These are phyloP conservation scores for Pilophorus perplexus DNA, from an alignment of 2,888 invertebrate species.

Conservation along the genomic window DNA sequence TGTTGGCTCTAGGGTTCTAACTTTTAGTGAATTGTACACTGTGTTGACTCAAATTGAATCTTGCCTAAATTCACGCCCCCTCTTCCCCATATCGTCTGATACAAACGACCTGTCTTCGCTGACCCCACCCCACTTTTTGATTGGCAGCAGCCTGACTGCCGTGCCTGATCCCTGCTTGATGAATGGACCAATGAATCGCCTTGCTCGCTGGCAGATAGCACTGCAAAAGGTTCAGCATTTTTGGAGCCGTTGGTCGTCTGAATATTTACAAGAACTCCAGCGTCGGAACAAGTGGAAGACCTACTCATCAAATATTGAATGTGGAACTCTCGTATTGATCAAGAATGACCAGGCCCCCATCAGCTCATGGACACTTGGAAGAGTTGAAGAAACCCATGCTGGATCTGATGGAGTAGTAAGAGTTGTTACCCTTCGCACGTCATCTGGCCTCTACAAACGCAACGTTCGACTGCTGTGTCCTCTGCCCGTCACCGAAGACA, in stretches of 20 bases:
- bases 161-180: slow-evolving; percentile 18
- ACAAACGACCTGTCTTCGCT: slow-evolving; percentile 24
- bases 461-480: slow-evolving; percentile 23
- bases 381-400: background rate
- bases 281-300: slow-evolving; percentile 8
- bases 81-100: slow-evolving; percentile 18
- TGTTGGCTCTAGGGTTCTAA: background rate
- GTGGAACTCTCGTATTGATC: slow-evolving; percentile 15
- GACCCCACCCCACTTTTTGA: slow-evolving; percentile 30
- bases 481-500: slow-evolving; percentile 14
- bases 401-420: background rate
- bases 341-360: slow-evolving; percentile 26
- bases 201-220: slow-evolving; percentile 16
- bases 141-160: slow-evolving; percentile 16
- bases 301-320: background rate
- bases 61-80: background rate
- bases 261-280: slow-evolving; percentile 11
- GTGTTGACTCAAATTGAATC: slow-evolving; percentile 31
- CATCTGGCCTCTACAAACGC: background rate
- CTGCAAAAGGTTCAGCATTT: slow-evolving; percentile 24
- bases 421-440: background rate
- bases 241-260: slow-evolving; percentile 26
- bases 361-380: background rate
- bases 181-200: background rate
- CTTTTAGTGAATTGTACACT: background rate